phyloP scores from a whole-genome alignment of 2,113 vertebrate genomes.

The Charadrius vociferus region DNA sequence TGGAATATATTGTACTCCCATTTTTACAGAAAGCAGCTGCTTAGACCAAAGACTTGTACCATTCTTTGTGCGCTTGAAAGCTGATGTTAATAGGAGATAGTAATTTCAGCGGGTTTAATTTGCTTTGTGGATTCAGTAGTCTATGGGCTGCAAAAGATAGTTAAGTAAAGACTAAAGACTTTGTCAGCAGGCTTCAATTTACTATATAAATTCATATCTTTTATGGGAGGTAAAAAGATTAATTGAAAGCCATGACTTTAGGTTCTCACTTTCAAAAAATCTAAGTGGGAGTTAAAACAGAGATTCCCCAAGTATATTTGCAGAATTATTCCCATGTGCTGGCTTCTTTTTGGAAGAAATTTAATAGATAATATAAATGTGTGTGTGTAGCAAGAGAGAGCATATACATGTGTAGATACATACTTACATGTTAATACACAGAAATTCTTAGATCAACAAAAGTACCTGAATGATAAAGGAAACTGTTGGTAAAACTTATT shows the following conservation, averaged over 20 bases:
- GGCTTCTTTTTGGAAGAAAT: not conserved
- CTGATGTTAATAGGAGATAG: not conserved
- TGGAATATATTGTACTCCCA: not conserved
- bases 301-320: not conserved
- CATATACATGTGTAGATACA: not conserved
- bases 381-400: not conserved
- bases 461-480: not conserved
- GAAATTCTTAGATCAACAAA: not conserved
- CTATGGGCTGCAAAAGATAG: not conserved
- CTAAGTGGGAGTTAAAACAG: not conserved
- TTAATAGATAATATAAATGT: not conserved
- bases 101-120: not conserved
- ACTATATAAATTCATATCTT: not conserved
- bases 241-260: rapidly evolving
- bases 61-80: not conserved
- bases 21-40: not conserved
- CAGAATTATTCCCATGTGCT: not conserved
- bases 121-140: not conserved
- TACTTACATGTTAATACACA: not conserved
- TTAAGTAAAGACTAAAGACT: not conserved
- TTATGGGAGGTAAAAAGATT: not conserved
- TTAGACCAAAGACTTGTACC: not conserved
- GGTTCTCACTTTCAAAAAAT: not conserved
- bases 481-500: not conserved
- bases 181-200: not conserved